Base-by-base conservation (phyloP, 1,140 invertebrate species). In the Philotrypesis tridentata region DNA sequence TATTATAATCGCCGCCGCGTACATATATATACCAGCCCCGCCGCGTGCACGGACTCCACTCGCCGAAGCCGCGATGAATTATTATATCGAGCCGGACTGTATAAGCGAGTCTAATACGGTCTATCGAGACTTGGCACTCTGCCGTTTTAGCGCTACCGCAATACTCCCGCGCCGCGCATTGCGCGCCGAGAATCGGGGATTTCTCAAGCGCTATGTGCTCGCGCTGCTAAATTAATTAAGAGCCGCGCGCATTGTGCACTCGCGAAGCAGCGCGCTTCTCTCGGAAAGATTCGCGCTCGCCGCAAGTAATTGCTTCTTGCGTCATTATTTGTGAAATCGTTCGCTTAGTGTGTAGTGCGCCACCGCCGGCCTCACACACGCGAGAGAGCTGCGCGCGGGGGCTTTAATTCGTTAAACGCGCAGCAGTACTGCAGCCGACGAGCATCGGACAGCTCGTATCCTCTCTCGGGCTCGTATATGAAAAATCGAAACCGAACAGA, bases 41-140 rank as follows among this genome's bases (percentile, higher is more conserved):
- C n/a, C 68, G 21, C 31, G 7, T 31, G 17, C 17, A 70, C 14
- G 14, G n/a, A 37, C 37, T n/a, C n/a, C n/a, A n/a, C n/a, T n/a
- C n/a, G n/a, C 17, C 40, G 71, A 73, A 73, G 7, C 71, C n/a
- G n/a, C 43, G 70, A 73, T 73, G 40, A 73, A 73, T 73, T 73
- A 73, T 73, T 73, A 55, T 37, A 70, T 70, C 67, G 31, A n/a
- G 25, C 27, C 0, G 17, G 21, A 21, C 31, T 21, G 9, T 12
- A 61, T 12, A 61, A 29, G 17, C 37, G 25, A 31, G 55, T 40
- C 12, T n/a, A 29, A 25, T 21, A 23, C 48, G 23, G 33, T 4
- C 33, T 73, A 73, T 72, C 70, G 40, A 21, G 37, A 71, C 23
- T 72, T 43, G 70, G 37, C 37, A 73, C 27, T 73, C 25, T 43